A percentile compares a stretch with the other conserved stretches of the same genome.
Evolutionary conservation across 92 coral and sea anemone species (phyloP).

Genomic region (Paramuricea clavata): DNA sequence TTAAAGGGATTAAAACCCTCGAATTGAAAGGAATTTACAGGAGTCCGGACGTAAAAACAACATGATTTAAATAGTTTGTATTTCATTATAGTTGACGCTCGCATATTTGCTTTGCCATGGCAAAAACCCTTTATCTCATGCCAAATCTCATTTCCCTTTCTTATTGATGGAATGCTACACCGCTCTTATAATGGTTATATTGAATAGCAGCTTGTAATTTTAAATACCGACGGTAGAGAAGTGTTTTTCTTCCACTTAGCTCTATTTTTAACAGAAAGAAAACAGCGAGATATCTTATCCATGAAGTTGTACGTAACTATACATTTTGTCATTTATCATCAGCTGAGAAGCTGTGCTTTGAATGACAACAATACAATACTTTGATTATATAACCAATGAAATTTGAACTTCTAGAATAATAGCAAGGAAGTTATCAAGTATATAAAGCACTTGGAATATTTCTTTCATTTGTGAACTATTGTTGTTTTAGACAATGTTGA

Average conservation of each 20-base stretch:
- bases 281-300: background rate
- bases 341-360: background rate
- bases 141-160: constrained; percentile 51
- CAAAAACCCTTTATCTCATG: constrained; percentile 27
- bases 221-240: constrained; percentile 4
- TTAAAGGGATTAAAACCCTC: constrained; percentile 45
- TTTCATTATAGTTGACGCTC: constrained; percentile 25
- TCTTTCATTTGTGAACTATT: background rate
- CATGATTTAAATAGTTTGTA: constrained; percentile 51
- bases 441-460: background rate
- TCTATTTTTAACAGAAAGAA: background rate
- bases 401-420: background rate
- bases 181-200: background rate
- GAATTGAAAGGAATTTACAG: constrained; percentile 50
- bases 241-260: constrained; percentile 8
- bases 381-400: background rate
- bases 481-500: background rate
- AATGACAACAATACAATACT: constrained; percentile 7
- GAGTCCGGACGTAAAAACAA: constrained; percentile 52
- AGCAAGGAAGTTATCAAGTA: background rate
- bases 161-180: constrained; percentile 32
- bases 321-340: too few species aligned
- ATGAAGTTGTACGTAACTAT: background rate
- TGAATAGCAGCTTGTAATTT: constrained; percentile 24
- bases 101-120: constrained; percentile 47